phyloP scores from a whole-genome alignment of 2,113 vertebrate species.

The Castor canadensis region DNA sequence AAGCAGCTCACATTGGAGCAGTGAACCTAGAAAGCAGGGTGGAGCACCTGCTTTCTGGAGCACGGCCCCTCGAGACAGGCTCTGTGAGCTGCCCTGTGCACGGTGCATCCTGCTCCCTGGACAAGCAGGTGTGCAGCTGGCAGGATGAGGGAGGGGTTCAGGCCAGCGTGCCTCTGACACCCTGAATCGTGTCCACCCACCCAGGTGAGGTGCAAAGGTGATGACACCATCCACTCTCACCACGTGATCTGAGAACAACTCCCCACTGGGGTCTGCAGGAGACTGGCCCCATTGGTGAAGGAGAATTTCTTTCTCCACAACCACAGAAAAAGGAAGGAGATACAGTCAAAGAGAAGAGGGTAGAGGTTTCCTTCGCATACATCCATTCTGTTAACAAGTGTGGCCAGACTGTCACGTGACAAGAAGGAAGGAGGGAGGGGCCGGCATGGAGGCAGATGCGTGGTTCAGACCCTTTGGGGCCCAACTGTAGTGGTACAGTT shows the following conservation, averaged over 20 bases:
- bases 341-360: too few relatives aligned
- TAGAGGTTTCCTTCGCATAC: too few relatives aligned
- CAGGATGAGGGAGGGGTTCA: neutral
- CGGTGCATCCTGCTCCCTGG: constrained; percentile 47
- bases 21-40: accelerated
- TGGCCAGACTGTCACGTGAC: too few relatives aligned
- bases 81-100: neutral
- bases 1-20: neutral
- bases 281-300: too few relatives aligned
- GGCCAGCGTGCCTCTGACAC: neutral
- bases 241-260: constrained; percentile 7
- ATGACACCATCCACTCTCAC: neutral
- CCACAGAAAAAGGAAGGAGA: too few relatives aligned
- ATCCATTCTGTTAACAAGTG: too few relatives aligned
- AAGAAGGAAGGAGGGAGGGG: too few relatives aligned
- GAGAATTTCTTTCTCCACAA: too few relatives aligned
- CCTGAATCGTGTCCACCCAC: too few relatives aligned
- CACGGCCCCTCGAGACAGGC: neutral
- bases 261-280: neutral
- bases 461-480: too few relatives aligned
- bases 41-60: neutral
- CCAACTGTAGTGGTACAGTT: too few relatives aligned
- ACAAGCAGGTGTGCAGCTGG: neutral
- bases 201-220: neutral
- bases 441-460: too few relatives aligned